Conservation (phyloP, 2,113 vertebrate species). For the Gallinago jamesoni region DNA sequence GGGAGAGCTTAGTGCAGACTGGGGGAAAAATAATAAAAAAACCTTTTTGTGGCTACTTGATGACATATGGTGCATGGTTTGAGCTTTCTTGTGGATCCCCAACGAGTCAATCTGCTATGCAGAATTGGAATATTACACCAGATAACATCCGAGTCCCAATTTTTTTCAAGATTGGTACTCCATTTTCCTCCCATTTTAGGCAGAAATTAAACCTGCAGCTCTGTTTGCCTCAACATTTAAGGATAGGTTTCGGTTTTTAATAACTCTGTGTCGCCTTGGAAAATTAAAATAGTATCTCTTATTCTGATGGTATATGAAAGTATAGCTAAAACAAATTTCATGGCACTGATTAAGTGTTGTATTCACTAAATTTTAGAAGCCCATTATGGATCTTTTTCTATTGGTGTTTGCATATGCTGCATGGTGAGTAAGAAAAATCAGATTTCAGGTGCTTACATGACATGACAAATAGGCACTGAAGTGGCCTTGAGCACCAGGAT, state of each 20-base stretch:
- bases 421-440: neutral
- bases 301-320: neutral
- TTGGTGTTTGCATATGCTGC: neutral
- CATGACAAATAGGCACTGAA: constrained; percentile 46
- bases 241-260: neutral
- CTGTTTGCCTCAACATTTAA: neutral
- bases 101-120: neutral
- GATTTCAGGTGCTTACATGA: constrained; percentile 31
- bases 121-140: neutral
- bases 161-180: neutral
- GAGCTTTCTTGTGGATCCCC: neutral
- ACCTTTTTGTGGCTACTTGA: neutral
- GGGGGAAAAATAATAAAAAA: neutral
- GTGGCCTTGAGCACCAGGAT: constrained; percentile 38
- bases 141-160: neutral
- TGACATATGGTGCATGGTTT: neutral
- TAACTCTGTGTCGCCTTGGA: neutral
- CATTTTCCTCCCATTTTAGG: neutral
- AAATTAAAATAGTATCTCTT: constrained; percentile 1
- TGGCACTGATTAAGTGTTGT: neutral
- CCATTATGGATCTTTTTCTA: neutral
- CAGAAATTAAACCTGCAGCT: neutral
- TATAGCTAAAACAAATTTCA: constrained; percentile 14
- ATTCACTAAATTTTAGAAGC: constrained; percentile 17
- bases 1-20: neutral